Base-by-base conservation (phyloP, 2,888 invertebrate genomes). In the Epinotia ramella region DNA sequence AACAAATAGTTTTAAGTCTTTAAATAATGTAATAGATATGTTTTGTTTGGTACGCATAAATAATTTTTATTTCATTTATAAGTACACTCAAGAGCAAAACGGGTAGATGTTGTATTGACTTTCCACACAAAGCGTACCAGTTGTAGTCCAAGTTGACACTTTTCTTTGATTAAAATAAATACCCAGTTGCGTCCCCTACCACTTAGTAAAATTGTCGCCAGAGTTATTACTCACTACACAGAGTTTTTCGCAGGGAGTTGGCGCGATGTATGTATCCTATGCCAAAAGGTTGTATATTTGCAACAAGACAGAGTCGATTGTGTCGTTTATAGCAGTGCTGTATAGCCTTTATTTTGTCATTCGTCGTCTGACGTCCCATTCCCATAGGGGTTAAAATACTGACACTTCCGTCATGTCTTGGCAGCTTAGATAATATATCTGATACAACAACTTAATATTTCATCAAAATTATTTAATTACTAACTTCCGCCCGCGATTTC, bases 191-290 rank as follows among this genome's bases (percentile, higher is more conserved):
- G 28, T 46, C 59, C 69, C 69, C 59, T 16, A 28, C 46, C 60
- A 69, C 69, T 69, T 60, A 69, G 69, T 60, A 60, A 69, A 60
- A 69, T 69, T 69, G 69, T 69, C 69, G n/a, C 46, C 59, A 24
- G 24, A 24, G 59, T 60, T 60, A 69, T 69, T 69, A 69, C 59
- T 69, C 24, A 69, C 66, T 53, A 56, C 66, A 28, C 69, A 46
- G 46, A 69, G 59, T 44, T 59, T 60, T 28, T n/a, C 68, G 44
- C 59, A 46, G 12, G 9, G 24, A 24, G 40, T 20, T 33, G 16
- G 62, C 3, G 13, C 59, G 20, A 57, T 44, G 24, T 69, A n/a
- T 59, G 59, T 59, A n/a, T 3, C 11, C 24, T 46, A 13, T 46
- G 4, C 13, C 33, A 44, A 44, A 69, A 69, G 20, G 46, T n/a